Conservation (phyloP, 2,888 invertebrate species). For the Platerodrilus igneus region DNA sequence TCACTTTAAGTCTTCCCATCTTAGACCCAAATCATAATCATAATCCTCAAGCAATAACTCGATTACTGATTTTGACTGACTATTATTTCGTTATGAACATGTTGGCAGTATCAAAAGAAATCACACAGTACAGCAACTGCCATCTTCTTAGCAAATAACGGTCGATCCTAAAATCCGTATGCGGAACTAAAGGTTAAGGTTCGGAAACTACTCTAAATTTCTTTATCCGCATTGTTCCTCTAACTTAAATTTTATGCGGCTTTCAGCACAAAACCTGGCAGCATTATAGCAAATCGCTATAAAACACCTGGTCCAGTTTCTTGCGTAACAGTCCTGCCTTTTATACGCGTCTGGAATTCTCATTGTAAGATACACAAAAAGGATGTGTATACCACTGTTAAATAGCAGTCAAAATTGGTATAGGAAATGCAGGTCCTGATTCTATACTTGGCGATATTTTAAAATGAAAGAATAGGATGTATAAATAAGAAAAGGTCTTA, state of each 20-base stretch:
- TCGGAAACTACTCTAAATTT: conserved; percentile 34
- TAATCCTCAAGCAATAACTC: no score
- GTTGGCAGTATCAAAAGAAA: no score
- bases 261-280: conserved; percentile 38
- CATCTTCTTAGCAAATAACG: no score
- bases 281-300: conserved; percentile 42
- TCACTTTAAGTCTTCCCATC: no score
- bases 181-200: no score
- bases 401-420: conserved; percentile 20
- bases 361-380: conserved; percentile 34
- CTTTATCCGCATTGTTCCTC: conserved; percentile 33
- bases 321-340: conserved; percentile 40
- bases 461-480: conserved; percentile 26
- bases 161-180: no score
- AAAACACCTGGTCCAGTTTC: conserved; percentile 44
- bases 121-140: no score
- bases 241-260: conserved; percentile 32
- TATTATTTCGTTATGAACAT: no score
- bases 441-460: conserved; percentile 18
- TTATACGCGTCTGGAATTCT: conserved; percentile 32
- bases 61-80: no score
- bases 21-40: no score
- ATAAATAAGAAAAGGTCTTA: conserved; percentile 34
- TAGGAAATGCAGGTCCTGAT: conserved; percentile 12
- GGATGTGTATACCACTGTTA: conserved; percentile 32